Percentiles rank a stretch among this genome's conserved stretches.
Evolutionary conservation across 2,888 invertebrate species (phyloP).

Genomic region (Diplazon laetatorius): DNA sequence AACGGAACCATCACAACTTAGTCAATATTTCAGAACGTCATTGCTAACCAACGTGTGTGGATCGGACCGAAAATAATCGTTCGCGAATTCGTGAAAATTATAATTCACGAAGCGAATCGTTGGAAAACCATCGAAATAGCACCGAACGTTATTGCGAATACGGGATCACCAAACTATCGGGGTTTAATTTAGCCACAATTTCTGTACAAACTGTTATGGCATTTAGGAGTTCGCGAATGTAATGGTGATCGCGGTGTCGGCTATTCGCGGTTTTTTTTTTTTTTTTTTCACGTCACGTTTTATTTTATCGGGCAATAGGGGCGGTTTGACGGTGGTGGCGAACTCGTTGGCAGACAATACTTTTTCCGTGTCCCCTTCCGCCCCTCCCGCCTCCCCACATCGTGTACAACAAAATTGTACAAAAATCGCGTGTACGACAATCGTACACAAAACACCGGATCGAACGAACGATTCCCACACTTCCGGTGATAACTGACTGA

Average conservation of each 20-base stretch:
- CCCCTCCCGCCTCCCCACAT: too few relatives aligned
- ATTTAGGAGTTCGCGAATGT: conserved; percentile 40
- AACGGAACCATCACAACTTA: too few relatives aligned
- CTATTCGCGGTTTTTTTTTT: conserved; percentile 38
- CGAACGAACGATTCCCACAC: conserved; percentile 11
- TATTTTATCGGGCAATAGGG: conserved; percentile 35
- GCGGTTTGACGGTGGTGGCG: conserved; percentile 5
- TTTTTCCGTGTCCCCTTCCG: too few relatives aligned
- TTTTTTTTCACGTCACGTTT: conserved; percentile 22
- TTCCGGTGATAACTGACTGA: not conserved
- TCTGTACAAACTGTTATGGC: conserved; percentile 57
- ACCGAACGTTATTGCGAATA: not conserved
- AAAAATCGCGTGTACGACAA: conserved; percentile 11
- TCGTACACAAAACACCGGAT: conserved; percentile 2
- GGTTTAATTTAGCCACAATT: conserved; percentile 56
- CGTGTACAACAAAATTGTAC: conserved; percentile 46
- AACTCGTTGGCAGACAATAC: conserved; percentile 27
- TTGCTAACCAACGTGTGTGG: too few relatives aligned
- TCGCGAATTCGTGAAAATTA: not conserved
- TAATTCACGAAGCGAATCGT: not conserved
- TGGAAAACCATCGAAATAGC: not conserved
- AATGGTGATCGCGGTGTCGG: conserved; percentile 17
- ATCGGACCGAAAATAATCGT: not conserved
- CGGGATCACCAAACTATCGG: conserved; percentile 28
- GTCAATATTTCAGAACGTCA: too few relatives aligned